Evolutionary conservation across 2,113 vertebrate genomes (phyloP).

Genomic region (Campylomormyrus tamandua): DNA sequence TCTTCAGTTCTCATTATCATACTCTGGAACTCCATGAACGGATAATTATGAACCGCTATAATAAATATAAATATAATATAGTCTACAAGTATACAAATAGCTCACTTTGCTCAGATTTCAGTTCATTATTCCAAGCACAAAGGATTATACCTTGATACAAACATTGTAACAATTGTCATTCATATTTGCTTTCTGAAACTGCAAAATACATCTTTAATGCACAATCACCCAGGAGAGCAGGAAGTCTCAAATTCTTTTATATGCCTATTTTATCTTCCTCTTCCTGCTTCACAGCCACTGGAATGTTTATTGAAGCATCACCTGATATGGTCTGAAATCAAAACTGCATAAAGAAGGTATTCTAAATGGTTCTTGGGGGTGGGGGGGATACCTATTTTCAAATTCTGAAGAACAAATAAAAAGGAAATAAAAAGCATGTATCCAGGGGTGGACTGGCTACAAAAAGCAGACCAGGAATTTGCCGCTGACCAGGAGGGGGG

Average conservation of each 20-base stretch:
- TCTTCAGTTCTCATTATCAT: neutral
- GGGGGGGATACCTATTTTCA: neutral
- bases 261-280: neutral
- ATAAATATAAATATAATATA: neutral
- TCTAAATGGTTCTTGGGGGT: neutral
- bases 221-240: neutral
- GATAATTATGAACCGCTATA: neutral
- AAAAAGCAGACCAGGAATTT: neutral
- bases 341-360: neutral
- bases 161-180: neutral
- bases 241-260: neutral
- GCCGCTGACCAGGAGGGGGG: neutral
- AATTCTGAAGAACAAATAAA: neutral
- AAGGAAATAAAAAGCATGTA: neutral
- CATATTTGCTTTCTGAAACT: neutral
- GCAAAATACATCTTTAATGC: neutral
- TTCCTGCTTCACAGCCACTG: neutral
- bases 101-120: neutral
- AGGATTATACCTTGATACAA: neutral
- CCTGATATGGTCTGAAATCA: neutral
- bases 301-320: neutral
- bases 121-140: neutral
- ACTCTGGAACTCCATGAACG: neutral
- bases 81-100: neutral
- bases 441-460: neutral